A percentile compares a stretch with the other conserved stretches of the same genome.
phyloP scores from a whole-genome alignment of 2,113 vertebrate species.

The Colius striatus region DNA sequence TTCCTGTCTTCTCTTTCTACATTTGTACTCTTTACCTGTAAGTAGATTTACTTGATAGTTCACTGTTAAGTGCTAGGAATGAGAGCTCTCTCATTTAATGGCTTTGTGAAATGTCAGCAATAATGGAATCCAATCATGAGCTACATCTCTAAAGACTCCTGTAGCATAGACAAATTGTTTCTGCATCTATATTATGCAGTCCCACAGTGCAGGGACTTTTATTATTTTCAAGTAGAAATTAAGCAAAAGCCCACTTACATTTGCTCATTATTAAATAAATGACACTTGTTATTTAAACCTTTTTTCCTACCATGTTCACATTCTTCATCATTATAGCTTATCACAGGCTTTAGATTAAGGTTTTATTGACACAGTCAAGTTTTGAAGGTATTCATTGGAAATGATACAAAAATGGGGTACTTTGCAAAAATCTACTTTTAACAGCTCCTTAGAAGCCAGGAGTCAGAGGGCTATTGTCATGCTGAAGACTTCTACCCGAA shows the following conservation, averaged over 20 bases:
- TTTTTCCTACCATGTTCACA: neutral
- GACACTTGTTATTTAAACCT: neutral
- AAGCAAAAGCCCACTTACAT: neutral
- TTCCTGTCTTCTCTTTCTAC: neutral
- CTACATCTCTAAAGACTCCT: neutral
- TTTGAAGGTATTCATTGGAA: neutral
- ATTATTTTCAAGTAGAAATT: constrained; percentile 10
- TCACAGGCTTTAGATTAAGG: neutral
- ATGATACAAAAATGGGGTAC: neutral
- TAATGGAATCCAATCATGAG: constrained; percentile 23
- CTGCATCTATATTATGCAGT: neutral
- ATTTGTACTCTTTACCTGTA: neutral
- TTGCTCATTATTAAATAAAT: neutral
- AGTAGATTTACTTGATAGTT: neutral
- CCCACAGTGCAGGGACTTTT: neutral
- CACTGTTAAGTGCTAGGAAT: neutral
- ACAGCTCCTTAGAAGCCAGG: neutral
- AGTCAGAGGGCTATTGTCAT: neutral
- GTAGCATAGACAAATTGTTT: neutral
- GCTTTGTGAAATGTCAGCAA: constrained; percentile 24
- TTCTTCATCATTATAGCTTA: neutral
- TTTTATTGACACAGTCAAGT: neutral
- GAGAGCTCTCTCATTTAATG: neutral
- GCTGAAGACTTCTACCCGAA: neutral
- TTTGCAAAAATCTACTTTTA: neutral